Evolutionary conservation across 2,113 vertebrate species (phyloP), one percentile per base, ranked within the genome.

Genomic region (Zosterops pallidus): DNA sequence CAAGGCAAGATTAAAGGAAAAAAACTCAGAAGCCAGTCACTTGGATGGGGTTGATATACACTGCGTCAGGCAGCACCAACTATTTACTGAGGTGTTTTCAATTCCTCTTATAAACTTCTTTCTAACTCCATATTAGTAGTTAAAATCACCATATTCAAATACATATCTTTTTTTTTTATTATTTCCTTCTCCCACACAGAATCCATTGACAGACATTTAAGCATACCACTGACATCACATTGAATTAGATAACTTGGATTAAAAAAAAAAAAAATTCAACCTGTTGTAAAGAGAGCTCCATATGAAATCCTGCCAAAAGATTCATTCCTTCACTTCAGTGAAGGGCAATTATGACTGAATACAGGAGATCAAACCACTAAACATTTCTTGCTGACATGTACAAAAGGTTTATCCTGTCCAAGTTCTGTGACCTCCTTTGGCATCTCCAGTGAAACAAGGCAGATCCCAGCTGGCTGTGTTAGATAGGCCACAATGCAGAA

Each of bases 1-100:
- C 63, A 77, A 83, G 49, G 76, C 20, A 83, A 90, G 49, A 92
- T 89, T 94, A 91, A 95, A 93, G 39, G 20, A 19, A 57, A 87
- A 87, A 81, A 85, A n/a, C n/a, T 90, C 52, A 71, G 41, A 86
- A 88, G 44, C 22, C 63, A 78, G 39, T 92, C 64, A 64, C 31
- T 77, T 81, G 52, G 41, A 56, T 75, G n/a, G 35, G 2, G 6
- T 64, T 81, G 60, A 50, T 90, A 49, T 29, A 33, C 9, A 9
- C 46, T 70, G 29, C 46, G 16, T 75, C 56, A 96, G 37, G 23
- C 60, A 83, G 41, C 46, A 60, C 9, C 35, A 71, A 59, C 14
- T 60, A 28, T 70, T 84, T 83, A 50, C 31, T 49, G 77, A 59
- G 44, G 12, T 39, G 47, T 44, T 90, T 79, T 74, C 33, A 41